Conservation (phyloP, 2,888 invertebrate species). For the Agapetus fuscipes region DNA sequence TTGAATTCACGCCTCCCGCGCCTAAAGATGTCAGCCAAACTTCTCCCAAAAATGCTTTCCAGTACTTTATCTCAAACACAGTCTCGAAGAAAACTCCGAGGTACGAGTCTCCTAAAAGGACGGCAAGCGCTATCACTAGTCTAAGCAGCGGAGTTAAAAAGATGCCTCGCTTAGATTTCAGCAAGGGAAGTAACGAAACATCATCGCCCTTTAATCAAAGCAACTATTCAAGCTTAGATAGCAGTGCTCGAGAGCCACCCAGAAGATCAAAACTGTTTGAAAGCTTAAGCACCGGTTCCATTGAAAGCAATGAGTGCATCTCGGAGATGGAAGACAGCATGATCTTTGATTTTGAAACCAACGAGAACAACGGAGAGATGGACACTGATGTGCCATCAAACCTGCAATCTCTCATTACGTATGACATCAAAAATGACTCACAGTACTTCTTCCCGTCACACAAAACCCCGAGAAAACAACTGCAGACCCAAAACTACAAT, state of each 20-base stretch:
- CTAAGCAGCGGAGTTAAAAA: no score
- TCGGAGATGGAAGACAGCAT: constrained; percentile 40
- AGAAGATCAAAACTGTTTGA: constrained; percentile 25
- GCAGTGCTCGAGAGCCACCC: constrained; percentile 22
- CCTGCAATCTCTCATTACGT: constrained; percentile 11
- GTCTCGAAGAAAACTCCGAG: constrained; percentile 33
- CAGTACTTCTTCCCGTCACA: neutral
- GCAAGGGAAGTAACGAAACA: no score
- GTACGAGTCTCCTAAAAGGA: no score
- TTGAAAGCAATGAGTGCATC: constrained; percentile 42
- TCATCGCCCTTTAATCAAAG: no score
- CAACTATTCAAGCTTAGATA: no score
- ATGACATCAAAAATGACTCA: constrained; percentile 11
- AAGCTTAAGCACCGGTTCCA: constrained; percentile 33
- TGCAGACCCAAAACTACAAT: no score
- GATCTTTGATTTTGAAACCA: constrained; percentile 33
- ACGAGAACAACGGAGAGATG: constrained; percentile 27
- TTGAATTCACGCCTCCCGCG: constrained; percentile 38
- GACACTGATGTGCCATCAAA: constrained; percentile 23
- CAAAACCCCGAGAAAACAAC: neutral
- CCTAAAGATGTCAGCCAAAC: constrained; percentile 25
- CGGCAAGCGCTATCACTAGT: no score
- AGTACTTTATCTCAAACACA: constrained; percentile 22
- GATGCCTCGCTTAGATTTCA: no score
- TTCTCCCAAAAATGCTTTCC: constrained; percentile 28